Conservation (phyloP, 2,797 vertebrate genomes). For the Propithecus perrieri region DNA sequence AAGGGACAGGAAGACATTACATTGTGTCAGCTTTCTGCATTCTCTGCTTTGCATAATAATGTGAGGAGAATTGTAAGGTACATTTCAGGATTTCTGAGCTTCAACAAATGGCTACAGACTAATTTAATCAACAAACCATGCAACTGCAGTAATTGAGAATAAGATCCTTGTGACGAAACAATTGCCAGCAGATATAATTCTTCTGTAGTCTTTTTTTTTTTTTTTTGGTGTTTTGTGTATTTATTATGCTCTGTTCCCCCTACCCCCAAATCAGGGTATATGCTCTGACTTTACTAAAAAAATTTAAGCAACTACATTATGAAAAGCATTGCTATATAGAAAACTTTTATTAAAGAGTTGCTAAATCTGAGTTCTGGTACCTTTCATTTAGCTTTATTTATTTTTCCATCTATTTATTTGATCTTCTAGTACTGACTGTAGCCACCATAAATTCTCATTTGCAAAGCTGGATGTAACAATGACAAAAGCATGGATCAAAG, state of each 20-base stretch:
- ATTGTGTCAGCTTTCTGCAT: neutral
- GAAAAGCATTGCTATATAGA: constrained; percentile 59
- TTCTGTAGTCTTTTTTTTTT: neutral
- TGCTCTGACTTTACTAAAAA: constrained; percentile 76
- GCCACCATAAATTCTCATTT: constrained; percentile 79
- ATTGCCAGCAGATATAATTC: constrained; percentile 75
- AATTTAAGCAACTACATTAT: constrained; percentile 70
- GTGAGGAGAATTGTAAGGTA: constrained; percentile 36
- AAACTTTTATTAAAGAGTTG: constrained; percentile 81
- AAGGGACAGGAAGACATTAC: neutral
- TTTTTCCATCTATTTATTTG: constrained; percentile 77
- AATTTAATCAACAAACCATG: constrained; percentile 78
- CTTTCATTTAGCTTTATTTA: constrained; percentile 75
- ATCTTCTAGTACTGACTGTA: constrained; percentile 55
- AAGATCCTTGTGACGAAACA: constrained; percentile 76
- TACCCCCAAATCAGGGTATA: too few species aligned
- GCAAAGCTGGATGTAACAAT: constrained; percentile 80
- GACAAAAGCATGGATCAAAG: constrained; percentile 81
- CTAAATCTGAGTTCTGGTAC: constrained; percentile 67
- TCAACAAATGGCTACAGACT: constrained; percentile 69
- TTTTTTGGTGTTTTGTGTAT: neutral
- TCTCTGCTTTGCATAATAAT: constrained; percentile 57
- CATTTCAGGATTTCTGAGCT: constrained; percentile 62
- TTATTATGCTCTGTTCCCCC: neutral
- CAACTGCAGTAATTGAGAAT: constrained; percentile 74